These are phyloP conservation scores for Eurois occulta DNA, from an alignment of 2,888 invertebrate genomes.

Conservation along the genomic window DNA sequence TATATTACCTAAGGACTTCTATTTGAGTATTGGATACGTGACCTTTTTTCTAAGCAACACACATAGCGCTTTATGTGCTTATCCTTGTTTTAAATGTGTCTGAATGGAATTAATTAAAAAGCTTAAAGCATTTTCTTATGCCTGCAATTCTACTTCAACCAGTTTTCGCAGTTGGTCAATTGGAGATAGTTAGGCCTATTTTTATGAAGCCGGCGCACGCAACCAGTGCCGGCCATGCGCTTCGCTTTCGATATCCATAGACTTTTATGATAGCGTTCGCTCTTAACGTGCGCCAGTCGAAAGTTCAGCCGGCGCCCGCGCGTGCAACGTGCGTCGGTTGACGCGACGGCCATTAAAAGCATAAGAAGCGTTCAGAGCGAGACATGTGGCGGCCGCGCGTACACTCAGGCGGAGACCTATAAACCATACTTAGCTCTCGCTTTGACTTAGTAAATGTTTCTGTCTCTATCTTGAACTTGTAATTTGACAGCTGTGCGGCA, in stretches of 20 bases:
- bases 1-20: not conserved
- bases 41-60: slow-evolving; percentile 6
- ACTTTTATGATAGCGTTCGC: not conserved
- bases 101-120: slow-evolving; percentile 21
- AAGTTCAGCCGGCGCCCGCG: not conserved
- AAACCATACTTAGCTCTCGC: not conserved
- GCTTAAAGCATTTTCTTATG: slow-evolving; percentile 20
- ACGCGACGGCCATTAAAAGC: too few species aligned
- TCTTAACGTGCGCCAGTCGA: not conserved
- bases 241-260: not conserved
- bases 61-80: slow-evolving; percentile 40
- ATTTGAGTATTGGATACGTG: not conserved
- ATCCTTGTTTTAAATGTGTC: slow-evolving; percentile 21
- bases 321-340: not conserved
- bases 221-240: not conserved
- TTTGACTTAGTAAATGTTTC: not conserved
- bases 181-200: not conserved
- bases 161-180: slow-evolving; percentile 17
- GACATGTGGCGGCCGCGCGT: too few species aligned
- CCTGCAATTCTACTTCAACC: slow-evolving; percentile 8
- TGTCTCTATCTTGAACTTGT: too few species aligned
- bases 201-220: not conserved
- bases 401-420: not conserved
- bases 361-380: too few species aligned
- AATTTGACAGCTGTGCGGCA: too few species aligned